phyloP scores from a whole-genome alignment of 2,113 vertebrate species.

The Tragulus kanchil region DNA sequence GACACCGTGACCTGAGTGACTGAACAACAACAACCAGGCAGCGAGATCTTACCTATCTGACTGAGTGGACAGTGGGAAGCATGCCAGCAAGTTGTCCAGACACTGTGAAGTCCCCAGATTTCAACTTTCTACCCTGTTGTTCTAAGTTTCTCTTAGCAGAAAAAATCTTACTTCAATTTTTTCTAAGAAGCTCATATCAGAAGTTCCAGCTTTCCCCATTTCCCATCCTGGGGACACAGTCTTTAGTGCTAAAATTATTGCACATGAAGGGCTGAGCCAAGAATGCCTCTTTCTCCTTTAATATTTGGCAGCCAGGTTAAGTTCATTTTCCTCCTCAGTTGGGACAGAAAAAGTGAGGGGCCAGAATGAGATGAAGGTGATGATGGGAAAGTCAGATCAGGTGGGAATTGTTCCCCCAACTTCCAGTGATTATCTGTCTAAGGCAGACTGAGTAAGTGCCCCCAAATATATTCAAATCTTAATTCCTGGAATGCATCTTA shows the following conservation, averaged over 20 bases:
- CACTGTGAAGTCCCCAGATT: not conserved
- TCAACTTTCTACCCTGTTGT: not conserved
- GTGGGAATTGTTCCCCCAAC: not conserved
- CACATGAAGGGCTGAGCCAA: not conserved
- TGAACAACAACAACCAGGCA: not conserved
- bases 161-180: no score
- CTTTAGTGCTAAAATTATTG: not conserved
- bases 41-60: not conserved
- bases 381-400: not conserved
- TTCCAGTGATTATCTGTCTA: not conserved
- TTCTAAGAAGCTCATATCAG: no score
- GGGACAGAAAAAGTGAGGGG: not conserved
- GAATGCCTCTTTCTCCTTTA: not conserved
- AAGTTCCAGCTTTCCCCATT: not conserved
- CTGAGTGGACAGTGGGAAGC: not conserved
- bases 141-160: not conserved
- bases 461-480: not conserved
- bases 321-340: not conserved
- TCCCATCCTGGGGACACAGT: not conserved
- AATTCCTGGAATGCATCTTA: not conserved
- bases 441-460: not conserved
- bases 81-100: not conserved
- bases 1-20: no score
- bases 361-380: not conserved
- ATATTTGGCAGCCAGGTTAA: not conserved